Percentiles rank a stretch among this genome's conserved stretches.
These are phyloP conservation scores for Rhinolophus sinicus DNA, from an alignment of 2,113 vertebrate species.

Conservation along the genomic window DNA sequence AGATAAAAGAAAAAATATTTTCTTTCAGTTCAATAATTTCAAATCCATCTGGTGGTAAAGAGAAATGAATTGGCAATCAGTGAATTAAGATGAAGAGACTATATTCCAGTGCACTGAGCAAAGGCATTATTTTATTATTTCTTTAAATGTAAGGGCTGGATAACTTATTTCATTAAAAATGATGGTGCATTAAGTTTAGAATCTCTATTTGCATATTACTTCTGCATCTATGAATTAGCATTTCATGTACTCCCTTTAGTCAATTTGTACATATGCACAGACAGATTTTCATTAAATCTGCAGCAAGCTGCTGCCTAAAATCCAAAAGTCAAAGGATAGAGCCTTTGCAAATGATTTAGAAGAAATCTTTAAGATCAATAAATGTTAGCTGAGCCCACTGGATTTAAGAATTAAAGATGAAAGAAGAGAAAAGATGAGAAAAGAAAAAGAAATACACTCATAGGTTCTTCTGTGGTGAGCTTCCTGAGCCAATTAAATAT, in stretches of 20 bases:
- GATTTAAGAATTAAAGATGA: slow-evolving; percentile 54
- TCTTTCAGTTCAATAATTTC: slow-evolving; percentile 78
- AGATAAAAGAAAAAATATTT: slow-evolving; percentile 53
- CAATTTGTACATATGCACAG: slow-evolving; percentile 78
- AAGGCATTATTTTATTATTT: slow-evolving; percentile 80
- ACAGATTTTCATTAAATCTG: slow-evolving; percentile 79
- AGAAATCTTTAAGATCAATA: slow-evolving; percentile 70
- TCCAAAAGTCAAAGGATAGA: slow-evolving; percentile 63
- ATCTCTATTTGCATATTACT: slow-evolving; percentile 81
- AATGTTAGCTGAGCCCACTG: not conserved
- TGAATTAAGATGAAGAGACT: slow-evolving; percentile 70
- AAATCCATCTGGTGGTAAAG: slow-evolving; percentile 69
- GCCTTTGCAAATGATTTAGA: slow-evolving; percentile 56
- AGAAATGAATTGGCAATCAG: slow-evolving; percentile 78
- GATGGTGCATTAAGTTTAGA: slow-evolving; percentile 72
- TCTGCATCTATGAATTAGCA: slow-evolving; percentile 80
- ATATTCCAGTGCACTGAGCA: slow-evolving; percentile 61
- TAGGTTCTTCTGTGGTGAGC: not conserved
- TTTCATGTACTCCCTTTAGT: slow-evolving; percentile 80
- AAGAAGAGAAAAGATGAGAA: slow-evolving; percentile 30
- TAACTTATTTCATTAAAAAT: slow-evolving; percentile 84
- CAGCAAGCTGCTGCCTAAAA: slow-evolving; percentile 71
- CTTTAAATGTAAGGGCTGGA: slow-evolving; percentile 77
- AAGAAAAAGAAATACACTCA: not conserved
- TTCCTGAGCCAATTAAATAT: slow-evolving; percentile 40